Evolutionary conservation across 2,888 invertebrate genomes (phyloP).

Genomic region (Acanthosepion esculentum): DNA sequence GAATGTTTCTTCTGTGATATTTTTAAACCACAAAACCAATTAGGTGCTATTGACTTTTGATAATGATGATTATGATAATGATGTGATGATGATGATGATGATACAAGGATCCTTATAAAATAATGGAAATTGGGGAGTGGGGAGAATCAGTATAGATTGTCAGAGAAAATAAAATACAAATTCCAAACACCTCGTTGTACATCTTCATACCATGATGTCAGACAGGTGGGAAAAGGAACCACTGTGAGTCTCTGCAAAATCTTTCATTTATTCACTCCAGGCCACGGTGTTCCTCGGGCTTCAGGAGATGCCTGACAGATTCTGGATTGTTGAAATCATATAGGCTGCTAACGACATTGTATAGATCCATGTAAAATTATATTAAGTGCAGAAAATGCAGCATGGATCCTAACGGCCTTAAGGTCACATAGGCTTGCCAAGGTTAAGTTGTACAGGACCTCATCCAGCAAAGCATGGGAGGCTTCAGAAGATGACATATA

Average conservation of each 20-base stretch:
- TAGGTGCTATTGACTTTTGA: neutral
- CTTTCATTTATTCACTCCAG: neutral
- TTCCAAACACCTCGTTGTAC: neutral
- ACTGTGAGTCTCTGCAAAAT: neutral
- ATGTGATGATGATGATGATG: neutral
- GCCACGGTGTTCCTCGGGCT: neutral
- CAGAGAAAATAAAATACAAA: neutral
- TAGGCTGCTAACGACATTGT: constrained; percentile 33
- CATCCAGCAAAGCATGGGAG: neutral
- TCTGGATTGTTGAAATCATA: neutral
- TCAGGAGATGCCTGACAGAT: neutral
- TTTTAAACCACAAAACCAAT: neutral
- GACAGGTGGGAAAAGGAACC: neutral
- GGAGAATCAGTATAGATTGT: neutral
- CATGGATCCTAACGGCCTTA: neutral
- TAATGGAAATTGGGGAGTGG: neutral
- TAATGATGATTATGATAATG: no score
- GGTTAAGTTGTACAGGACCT: neutral
- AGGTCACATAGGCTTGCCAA: constrained; percentile 3
- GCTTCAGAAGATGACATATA: neutral
- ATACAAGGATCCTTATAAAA: neutral
- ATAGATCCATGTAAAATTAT: neutral
- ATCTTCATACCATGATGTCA: neutral
- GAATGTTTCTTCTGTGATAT: neutral
- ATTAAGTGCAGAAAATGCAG: neutral